A percentile compares a stretch with the other conserved stretches of the same genome.
phyloP scores from a whole-genome alignment of 2,797 vertebrate genomes.

The Petrocephalus sullivani region DNA sequence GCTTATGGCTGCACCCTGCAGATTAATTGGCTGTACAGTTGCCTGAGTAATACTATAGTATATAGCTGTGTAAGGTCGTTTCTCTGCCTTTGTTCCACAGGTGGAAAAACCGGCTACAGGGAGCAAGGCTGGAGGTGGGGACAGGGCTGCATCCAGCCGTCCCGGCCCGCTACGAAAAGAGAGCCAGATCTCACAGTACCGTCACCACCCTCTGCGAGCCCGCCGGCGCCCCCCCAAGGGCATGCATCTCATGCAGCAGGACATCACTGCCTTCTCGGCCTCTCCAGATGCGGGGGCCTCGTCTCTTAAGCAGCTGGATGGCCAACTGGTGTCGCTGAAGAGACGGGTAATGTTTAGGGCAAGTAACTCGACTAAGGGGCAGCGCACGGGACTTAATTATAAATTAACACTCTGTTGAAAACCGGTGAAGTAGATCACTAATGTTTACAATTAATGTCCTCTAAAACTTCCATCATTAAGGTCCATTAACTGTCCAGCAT shows the following conservation, averaged over 20 bases:
- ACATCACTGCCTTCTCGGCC: conserved; percentile 70
- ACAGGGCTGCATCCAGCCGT: conserved; percentile 53
- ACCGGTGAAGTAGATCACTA: not conserved
- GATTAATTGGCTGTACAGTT: not conserved
- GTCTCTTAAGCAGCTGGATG: conserved; percentile 75
- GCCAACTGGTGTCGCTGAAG: conserved; percentile 82
- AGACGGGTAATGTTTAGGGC: conserved; percentile 66
- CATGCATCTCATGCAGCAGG: conserved; percentile 81
- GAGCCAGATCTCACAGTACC: conserved; percentile 73
- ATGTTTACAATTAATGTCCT: not conserved
- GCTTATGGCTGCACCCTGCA: not conserved
- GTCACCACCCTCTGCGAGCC: conserved; percentile 77
- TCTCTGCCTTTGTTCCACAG: conserved; percentile 31
- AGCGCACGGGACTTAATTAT: not conserved
- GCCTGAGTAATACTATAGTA: not conserved
- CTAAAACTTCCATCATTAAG: not conserved
- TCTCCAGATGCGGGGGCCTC: conserved; percentile 71
- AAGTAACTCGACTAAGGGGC: not conserved
- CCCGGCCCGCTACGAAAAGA: conserved; percentile 73
- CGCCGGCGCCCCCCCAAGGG: conserved; percentile 83
- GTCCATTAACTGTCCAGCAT: not conserved
- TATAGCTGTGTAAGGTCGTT: not conserved
- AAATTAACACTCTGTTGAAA: not conserved
- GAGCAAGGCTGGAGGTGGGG: conserved; percentile 32
- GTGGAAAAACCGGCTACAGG: conserved; percentile 53